A percentile compares a stretch with the other conserved stretches of the same genome.
These are phyloP conservation scores for Lineus longissimus DNA, from an alignment of 1,140 invertebrate species.

Conservation along the genomic window DNA sequence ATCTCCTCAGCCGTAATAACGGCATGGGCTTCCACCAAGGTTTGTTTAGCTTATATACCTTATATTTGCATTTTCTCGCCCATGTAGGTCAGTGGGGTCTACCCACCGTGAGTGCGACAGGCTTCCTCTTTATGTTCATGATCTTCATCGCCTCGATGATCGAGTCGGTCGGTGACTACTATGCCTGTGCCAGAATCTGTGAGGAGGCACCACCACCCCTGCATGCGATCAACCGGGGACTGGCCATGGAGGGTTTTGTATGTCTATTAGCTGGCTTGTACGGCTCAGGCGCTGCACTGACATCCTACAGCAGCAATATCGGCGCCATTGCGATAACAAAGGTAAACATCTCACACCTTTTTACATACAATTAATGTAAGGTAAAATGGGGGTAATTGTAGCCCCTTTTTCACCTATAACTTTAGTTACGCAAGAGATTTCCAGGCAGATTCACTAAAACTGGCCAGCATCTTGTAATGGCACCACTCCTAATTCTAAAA, in stretches of 20 bases:
- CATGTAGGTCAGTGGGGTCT: conserved; percentile 54
- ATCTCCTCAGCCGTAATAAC: neutral
- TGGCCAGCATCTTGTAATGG: too few relatives aligned
- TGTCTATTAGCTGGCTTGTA: conserved; percentile 75
- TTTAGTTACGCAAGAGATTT: conserved; percentile 62
- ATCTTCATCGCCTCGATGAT: conserved; percentile 50
- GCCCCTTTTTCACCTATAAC: too few relatives aligned
- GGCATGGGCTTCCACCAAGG: neutral
- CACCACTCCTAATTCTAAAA: conserved; percentile 71
- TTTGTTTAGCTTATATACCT: neutral
- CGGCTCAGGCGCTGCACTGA: conserved; percentile 76
- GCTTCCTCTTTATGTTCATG: conserved; percentile 48
- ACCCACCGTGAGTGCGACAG: conserved; percentile 42
- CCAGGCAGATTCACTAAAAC: too few relatives aligned
- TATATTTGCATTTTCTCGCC: too few relatives aligned
- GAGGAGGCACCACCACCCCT: conserved; percentile 42
- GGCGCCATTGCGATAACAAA: conserved; percentile 34
- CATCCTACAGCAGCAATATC: conserved; percentile 63
- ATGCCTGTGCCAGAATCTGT: conserved; percentile 46
- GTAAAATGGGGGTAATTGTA: too few relatives aligned
- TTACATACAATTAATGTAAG: too few relatives aligned
- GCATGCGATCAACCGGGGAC: conserved; percentile 64
- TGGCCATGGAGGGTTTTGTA: conserved; percentile 77
- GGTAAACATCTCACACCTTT: conserved; percentile 15
- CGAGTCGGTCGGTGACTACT: conserved; percentile 55